Evolutionary conservation across 1,140 invertebrate genomes (phyloP), one percentile per base, ranked within the genome.

Genomic region (Odontomachus brunneus): DNA sequence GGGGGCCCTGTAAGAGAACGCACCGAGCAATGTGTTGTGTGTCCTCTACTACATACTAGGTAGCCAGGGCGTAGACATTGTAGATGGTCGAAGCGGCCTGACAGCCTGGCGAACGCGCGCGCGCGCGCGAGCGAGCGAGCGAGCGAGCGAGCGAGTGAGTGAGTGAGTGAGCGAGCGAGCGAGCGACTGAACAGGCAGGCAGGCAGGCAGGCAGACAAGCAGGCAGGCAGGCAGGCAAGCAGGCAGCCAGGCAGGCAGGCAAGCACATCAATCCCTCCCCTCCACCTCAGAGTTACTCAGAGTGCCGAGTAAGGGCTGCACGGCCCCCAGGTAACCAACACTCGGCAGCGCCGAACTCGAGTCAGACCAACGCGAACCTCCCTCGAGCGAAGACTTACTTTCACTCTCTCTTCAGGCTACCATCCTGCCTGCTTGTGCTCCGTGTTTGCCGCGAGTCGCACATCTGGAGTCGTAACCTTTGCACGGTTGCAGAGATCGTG

Each of bases 361-460:
- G 90, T 93, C 93, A 94, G 93, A 94, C 89, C 90, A 92, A 93
- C 92, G 92, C 93, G 93, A 93, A 93, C 93, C 91, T 93, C 93
- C 93, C 93, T 93, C 91, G 92, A 94, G 93, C 92, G 89, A 92
- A 90, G 90, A 93, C 93, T 94, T 92, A 94, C 93, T 94, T 94
- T 94, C 93, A 93, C 93, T 93, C 92, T 91, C 89, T 89, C 84
- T 86, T 84, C 84, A 69, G 48, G 57, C 74, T 76, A 74, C 82
- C 78, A 67, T 85, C 55, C 87, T 11, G 38, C 38, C 38, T 33
- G 84, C 65, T 83, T 59, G 62, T 75, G 29, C 33, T 72, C 62
- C 57, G 26, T 4, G 53, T 29, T 48, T 15, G 51, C n/a, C 49
- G 72, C 44, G 38, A 60, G 49, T 3, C n/a, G 12, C 33, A 48